Evolutionary conservation across 2,797 vertebrate species (phyloP).

Genomic region (Euphonia xanthogaster): DNA sequence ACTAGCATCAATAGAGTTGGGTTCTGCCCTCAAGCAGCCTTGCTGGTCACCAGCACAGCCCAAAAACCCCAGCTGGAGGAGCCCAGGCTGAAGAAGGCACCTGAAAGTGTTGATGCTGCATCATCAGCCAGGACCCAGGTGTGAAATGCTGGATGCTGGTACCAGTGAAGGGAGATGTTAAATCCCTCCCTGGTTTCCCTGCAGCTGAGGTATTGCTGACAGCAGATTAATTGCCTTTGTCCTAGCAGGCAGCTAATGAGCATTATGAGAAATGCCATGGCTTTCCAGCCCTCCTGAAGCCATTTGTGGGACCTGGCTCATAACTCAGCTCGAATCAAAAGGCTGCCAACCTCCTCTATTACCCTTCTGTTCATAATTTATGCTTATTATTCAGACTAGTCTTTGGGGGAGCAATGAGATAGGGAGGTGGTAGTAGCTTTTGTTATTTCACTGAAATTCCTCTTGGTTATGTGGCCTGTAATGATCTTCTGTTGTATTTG

Average conservation of each 20-base stretch:
- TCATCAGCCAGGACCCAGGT: not conserved
- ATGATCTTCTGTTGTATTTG: not conserved
- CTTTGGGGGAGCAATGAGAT: not conserved
- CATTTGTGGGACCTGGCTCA: not conserved
- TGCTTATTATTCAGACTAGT: not conserved
- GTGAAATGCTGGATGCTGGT: not conserved
- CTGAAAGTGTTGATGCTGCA: not conserved
- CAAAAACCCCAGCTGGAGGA: not conserved
- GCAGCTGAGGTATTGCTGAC: not conserved
- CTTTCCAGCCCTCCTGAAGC: not conserved
- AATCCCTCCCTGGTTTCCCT: not conserved
- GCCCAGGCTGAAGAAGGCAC: not conserved
- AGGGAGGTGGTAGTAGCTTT: not conserved
- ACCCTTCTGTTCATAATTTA: not conserved
- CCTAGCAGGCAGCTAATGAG: not conserved
- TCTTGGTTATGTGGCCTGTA: not conserved
- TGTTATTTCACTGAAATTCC: not conserved
- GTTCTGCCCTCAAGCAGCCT: not conserved
- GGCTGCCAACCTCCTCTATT: not conserved
- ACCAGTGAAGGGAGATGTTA: not conserved
- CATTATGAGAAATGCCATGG: not conserved
- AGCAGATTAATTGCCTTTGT: conserved; percentile 11
- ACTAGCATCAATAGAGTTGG: not conserved
- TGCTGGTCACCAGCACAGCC: not conserved
- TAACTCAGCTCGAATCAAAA: not conserved